Evolutionary conservation across 1,140 invertebrate genomes (phyloP), one percentile per base, ranked within the genome.

Genomic region (Luehdorfia chinensis): DNA sequence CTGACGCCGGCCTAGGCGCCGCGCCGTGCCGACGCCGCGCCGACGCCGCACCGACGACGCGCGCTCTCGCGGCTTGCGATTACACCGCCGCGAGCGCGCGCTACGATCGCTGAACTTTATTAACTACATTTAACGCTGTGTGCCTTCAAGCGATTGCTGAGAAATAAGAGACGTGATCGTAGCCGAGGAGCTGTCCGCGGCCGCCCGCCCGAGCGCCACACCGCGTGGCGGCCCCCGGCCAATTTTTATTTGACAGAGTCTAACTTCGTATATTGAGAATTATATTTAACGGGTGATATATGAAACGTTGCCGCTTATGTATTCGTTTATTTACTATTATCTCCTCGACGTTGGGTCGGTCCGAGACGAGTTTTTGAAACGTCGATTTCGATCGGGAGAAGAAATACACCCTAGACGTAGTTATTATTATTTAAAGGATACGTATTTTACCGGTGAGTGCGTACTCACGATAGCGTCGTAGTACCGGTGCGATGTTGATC

Each of bases 1-100:
- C 92, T 98, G 39, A 97, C 94, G 66, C 96, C 96, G 50, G 94
- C 95, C 87, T 96, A 92, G 69, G 52, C 55, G 52, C 54, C 48
- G 50, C n/a, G n/a, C n/a, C n/a, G n/a, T n/a, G n/a, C n/a, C n/a
- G 45, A 49, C 34, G 46, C 23, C 48, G 36, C 43, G 52, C 18
- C 19, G 19, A 15, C 44, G 34, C 43, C 45, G 34, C 37, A 15
- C 48, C 51, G 45, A n/a, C 33, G 47, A 57, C 52, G 60, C 55
- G 61, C 62, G 60, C 64, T 59, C 41, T 53, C 59, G 47, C 55
- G 55, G 49, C 61, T 28, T 44, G 54, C 51, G 70, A 69, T 45
- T 33, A 64, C 73, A 71, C 43, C 74, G 70, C 57, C 55, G 66
- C 67, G 69, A 44, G 55, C 62, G 59, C 56, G 64, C 69, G 53